Percentiles rank a stretch among this genome's conserved stretches.
Evolutionary conservation across 2,113 vertebrate species (phyloP).

Genomic region (Haplochromis burtoni): DNA sequence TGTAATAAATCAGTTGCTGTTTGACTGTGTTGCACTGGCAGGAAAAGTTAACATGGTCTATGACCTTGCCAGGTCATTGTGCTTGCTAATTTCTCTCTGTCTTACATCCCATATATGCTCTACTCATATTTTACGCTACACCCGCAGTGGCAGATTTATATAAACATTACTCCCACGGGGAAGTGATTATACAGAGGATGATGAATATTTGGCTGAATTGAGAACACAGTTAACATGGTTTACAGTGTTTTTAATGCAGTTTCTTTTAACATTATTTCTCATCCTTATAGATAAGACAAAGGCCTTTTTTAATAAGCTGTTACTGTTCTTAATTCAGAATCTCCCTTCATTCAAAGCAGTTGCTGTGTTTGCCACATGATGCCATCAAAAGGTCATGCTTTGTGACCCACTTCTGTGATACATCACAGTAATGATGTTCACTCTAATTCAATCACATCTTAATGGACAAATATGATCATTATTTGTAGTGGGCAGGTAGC

Average conservation of each 20-base stretch:
- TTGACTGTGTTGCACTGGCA: neutral
- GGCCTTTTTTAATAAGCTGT: neutral
- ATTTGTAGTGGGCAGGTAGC: neutral
- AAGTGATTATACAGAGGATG: neutral
- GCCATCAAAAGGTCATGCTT: neutral
- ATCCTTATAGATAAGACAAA: neutral
- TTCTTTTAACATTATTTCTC: neutral
- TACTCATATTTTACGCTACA: neutral
- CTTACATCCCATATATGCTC: neutral
- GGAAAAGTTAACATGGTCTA: neutral
- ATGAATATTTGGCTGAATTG: neutral
- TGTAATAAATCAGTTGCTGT: conserved; percentile 30
- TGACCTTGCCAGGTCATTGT: neutral
- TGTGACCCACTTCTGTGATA: neutral
- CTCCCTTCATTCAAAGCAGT: neutral
- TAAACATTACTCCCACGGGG: neutral
- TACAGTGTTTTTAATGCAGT: neutral
- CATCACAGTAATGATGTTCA: neutral
- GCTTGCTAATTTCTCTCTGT: neutral
- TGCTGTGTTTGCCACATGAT: neutral
- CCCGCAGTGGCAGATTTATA: neutral
- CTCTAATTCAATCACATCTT: neutral
- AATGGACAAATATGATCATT: neutral
- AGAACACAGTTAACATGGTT: neutral
- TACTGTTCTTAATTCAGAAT: neutral